These are phyloP conservation scores for Tetrapedia diversipes DNA, from an alignment of 2,888 invertebrate species.

Conservation along the genomic window DNA sequence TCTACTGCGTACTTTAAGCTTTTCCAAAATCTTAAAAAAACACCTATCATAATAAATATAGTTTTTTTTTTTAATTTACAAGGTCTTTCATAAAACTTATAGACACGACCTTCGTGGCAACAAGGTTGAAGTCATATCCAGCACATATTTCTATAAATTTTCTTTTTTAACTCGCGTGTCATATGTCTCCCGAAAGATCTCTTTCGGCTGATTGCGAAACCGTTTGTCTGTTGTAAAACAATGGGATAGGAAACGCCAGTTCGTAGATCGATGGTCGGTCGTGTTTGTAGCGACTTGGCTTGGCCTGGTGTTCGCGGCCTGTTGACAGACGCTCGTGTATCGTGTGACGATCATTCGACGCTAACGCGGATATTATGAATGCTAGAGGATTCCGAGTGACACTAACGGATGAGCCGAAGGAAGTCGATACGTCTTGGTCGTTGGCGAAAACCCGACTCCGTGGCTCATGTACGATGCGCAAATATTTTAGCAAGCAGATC, in stretches of 20 bases:
- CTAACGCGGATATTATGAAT: conserved; percentile 53
- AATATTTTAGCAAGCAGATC: conserved; percentile 34
- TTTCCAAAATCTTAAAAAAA: too few species aligned
- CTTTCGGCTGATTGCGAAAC: conserved; percentile 12
- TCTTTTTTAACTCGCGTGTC: conserved; percentile 15
- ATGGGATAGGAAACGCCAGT: neutral
- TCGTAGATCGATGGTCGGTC: conserved; percentile 39
- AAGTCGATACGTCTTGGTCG: conserved; percentile 53
- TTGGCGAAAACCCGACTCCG: conserved; percentile 43
- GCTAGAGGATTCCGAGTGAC: conserved; percentile 51
- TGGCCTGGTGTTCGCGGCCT: conserved; percentile 17
- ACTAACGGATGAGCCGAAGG: conserved; percentile 47
- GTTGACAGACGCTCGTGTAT: conserved; percentile 49
- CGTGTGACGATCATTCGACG: conserved; percentile 55
- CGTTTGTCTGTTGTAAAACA: neutral
- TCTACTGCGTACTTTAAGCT: too few species aligned
- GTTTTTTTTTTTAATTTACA: too few species aligned
- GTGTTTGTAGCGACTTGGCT: conserved; percentile 26
- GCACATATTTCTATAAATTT: conserved; percentile 25
- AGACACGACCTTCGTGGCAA: too few species aligned
- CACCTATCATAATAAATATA: too few species aligned
- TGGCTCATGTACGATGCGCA: conserved; percentile 14
- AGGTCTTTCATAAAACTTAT: too few species aligned
- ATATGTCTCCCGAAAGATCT: conserved; percentile 22
- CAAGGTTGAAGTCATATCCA: too few species aligned